These are phyloP conservation scores for Lordiphosa andalusiaca DNA, from an alignment of 2,888 invertebrate species.

Conservation along the genomic window DNA sequence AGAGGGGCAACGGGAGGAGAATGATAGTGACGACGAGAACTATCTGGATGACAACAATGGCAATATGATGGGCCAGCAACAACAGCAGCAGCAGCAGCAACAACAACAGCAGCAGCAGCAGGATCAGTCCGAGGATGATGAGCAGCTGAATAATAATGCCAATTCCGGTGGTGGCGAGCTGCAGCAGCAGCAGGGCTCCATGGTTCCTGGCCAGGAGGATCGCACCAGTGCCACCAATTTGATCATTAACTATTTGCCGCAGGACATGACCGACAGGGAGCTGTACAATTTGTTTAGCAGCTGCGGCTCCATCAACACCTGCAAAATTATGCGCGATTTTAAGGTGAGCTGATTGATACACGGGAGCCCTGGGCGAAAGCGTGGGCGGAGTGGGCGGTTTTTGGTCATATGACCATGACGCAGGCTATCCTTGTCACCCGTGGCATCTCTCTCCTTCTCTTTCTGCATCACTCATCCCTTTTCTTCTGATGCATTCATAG, in stretches of 20 bases:
- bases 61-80: constrained; percentile 14
- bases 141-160: constrained; percentile 16
- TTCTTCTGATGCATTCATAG: constrained; percentile 76
- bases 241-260: constrained; percentile 97
- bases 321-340: constrained; percentile 94
- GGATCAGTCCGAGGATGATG: constrained; percentile 26
- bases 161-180: constrained; percentile 1
- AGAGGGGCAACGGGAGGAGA: constrained; percentile 11
- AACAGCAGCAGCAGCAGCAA: constrained; percentile 15
- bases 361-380: background rate
- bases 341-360: constrained; percentile 82
- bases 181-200: constrained; percentile 22
- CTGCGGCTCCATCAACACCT: constrained; percentile 93
- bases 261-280: constrained; percentile 94
- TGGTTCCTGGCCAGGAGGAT: constrained; percentile 30
- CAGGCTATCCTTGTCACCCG: constrained; percentile 27
- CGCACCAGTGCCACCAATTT: constrained; percentile 86
- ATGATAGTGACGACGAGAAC: constrained; percentile 17
- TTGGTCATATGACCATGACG: constrained; percentile 9
- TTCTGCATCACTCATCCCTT: background rate
- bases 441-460: background rate
- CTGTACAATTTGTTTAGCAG: constrained; percentile 92
- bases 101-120: constrained; percentile 17
- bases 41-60: constrained; percentile 20
- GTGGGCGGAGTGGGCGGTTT: background rate